Evolutionary conservation across 2,797 vertebrate genomes (phyloP), one percentile per base, ranked within the genome.

Genomic region (Scolopax bukidnonensis): DNA sequence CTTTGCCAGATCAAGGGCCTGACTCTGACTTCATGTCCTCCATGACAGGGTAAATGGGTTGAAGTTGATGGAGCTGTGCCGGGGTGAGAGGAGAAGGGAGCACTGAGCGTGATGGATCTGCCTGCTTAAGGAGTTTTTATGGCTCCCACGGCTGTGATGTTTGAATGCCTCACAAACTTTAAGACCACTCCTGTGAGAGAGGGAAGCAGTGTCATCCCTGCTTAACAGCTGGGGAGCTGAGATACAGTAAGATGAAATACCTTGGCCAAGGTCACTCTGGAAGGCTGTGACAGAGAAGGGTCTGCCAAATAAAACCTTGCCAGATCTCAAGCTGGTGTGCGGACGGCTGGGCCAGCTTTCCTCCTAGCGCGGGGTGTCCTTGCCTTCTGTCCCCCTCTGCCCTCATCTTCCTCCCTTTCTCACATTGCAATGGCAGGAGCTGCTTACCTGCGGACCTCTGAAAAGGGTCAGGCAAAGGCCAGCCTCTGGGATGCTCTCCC

Each of bases 141-240:
- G 70, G 70, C 74, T 96, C 94, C 87, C 96, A 74, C 79, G 48
- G 64, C 93, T 61, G 80, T 86, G 87, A 90, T 96, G 91, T 89
- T 91, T 80, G 85, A 96, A 96, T 70, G 93, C 91, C 64, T 96
- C 95, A 93, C 95, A 90, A 95, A 95, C 92, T 95, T 96, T 95
- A 95, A 95, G 85, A 92, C 76, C 67, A 73, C 60, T 91, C 94
- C 77, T 82, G 61, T 86, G 91, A 91, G 90, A 93, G 53, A 74
- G 68, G 70, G 82, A 95, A 91, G 70, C 87, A 67, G 56, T 63
- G 59, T 69, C 36, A 3, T 95, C 79, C 77, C 85, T 82, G 63
- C 89, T 87, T 76, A 91, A 88, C 94, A 96, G 77, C 90, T 96
- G 96, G 85, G 87, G 90, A 95, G 77, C 87, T 64, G 85, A 95